phyloP scores from a whole-genome alignment of 2,113 vertebrate genomes.

The Oenanthe oenanthe region DNA sequence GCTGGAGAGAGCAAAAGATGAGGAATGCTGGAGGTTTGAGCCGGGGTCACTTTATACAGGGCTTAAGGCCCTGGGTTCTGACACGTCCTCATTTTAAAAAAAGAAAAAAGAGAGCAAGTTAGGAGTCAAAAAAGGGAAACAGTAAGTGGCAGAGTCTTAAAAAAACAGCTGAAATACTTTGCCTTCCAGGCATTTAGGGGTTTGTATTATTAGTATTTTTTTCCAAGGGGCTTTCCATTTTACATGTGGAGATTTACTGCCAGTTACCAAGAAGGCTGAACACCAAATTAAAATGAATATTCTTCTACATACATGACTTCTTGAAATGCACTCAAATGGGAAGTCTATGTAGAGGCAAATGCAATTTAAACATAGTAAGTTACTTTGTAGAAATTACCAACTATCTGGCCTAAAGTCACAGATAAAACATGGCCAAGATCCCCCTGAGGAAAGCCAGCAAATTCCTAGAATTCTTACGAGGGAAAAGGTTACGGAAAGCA shows the following conservation, averaged over 20 bases:
- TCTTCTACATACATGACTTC: conserved; percentile 25
- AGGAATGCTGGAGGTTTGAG: conserved; percentile 54
- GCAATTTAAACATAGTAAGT: conserved; percentile 51
- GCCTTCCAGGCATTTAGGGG: background rate
- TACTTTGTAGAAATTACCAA: conserved; percentile 29
- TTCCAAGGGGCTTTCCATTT: conserved; percentile 27
- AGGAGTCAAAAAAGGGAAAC: background rate
- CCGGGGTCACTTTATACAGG: conserved; percentile 20
- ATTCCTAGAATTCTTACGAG: conserved; percentile 80
- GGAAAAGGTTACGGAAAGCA: conserved; percentile 82
- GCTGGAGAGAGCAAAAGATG: conserved; percentile 54
- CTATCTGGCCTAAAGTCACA: conserved; percentile 68
- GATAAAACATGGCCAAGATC: conserved; percentile 71
- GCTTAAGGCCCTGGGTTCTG: conserved; percentile 17
- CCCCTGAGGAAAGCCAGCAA: conserved; percentile 75
- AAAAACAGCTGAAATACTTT: conserved; percentile 25
- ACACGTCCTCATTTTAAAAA: conserved; percentile 44
- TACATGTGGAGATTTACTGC: conserved; percentile 2
- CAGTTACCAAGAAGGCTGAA: conserved; percentile 20
- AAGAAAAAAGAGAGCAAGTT: background rate
- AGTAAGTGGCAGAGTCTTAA: background rate
- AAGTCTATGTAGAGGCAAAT: conserved; percentile 37
- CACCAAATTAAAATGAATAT: background rate
- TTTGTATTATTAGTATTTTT: background rate
- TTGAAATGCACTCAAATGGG: conserved; percentile 4